phyloP scores from a whole-genome alignment of 1,140 invertebrate species.

The Philopotamus ludificatus region DNA sequence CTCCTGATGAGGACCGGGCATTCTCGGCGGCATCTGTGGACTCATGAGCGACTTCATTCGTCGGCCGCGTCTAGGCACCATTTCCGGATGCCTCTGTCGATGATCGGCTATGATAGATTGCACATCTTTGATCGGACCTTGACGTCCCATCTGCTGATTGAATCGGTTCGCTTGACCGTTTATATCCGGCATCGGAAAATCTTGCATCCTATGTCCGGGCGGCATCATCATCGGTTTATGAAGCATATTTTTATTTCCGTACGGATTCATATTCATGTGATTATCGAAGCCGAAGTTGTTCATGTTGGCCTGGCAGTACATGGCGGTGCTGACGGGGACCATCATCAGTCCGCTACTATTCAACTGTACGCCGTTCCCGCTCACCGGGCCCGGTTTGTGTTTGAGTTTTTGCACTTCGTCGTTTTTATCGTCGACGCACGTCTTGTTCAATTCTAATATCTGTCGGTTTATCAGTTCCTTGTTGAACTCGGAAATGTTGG shows the following conservation, averaged over 20 bases:
- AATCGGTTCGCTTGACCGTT: slow-evolving; percentile 52
- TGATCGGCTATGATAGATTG: slow-evolving; percentile 82
- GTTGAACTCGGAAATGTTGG: slow-evolving; percentile 20
- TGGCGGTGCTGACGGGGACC: slow-evolving; percentile 16
- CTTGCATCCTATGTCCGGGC: slow-evolving; percentile 46
- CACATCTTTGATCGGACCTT: slow-evolving; percentile 76
- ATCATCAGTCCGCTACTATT: slow-evolving; percentile 23
- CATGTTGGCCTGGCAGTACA: slow-evolving; percentile 23
- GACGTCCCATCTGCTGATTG: slow-evolving; percentile 59
- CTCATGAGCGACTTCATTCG: slow-evolving; percentile 57
- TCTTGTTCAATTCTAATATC: slow-evolving; percentile 28
- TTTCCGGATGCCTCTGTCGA: slow-evolving; percentile 69
- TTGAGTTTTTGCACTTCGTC: slow-evolving; percentile 19
- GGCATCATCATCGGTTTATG: slow-evolving; percentile 52
- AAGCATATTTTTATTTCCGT: slow-evolving; percentile 44
- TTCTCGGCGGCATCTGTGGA: slow-evolving; percentile 46
- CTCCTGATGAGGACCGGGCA: neutral
- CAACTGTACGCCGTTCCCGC: slow-evolving; percentile 14
- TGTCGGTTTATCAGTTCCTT: slow-evolving; percentile 22
- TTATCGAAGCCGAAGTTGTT: slow-evolving; percentile 25
- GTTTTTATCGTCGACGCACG: slow-evolving; percentile 23
- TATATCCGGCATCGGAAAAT: slow-evolving; percentile 52
- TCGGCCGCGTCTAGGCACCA: slow-evolving; percentile 64
- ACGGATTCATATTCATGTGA: slow-evolving; percentile 18
- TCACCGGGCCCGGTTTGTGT: slow-evolving; percentile 5